These are phyloP conservation scores for Myiotriccus ornatus DNA, from an alignment of 2,797 vertebrate species.

Conservation along the genomic window DNA sequence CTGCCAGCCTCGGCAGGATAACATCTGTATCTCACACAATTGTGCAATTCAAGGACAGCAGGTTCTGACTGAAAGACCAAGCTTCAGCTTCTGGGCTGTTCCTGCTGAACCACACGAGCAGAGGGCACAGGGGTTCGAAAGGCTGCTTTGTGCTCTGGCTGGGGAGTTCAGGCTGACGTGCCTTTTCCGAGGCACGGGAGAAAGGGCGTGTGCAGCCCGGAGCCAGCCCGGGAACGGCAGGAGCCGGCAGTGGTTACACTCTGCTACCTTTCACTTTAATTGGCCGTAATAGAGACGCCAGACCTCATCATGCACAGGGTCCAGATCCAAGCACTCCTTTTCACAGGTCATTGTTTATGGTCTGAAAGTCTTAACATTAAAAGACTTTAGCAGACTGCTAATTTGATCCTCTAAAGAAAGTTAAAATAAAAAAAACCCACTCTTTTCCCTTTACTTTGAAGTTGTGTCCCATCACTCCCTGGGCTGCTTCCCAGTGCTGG, in stretches of 20 bases:
- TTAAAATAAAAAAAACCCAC: not conserved
- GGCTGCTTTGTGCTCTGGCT: conserved; percentile 8
- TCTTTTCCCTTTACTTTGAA: conserved; percentile 2
- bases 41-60: not conserved
- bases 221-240: conserved; percentile 1
- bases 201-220: not conserved
- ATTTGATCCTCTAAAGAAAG: conserved; percentile 8
- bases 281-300: conserved; percentile 48
- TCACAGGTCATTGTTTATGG: conserved; percentile 31
- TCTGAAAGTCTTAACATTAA: conserved; percentile 46
- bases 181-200: not conserved
- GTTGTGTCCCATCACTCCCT: not conserved
- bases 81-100: not conserved
- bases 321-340: conserved; percentile 28
- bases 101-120: not conserved
- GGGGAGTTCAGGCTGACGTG: not conserved
- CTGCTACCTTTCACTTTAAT: conserved; percentile 64
- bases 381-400: conserved; percentile 18
- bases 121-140: conserved; percentile 3
- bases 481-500: not conserved
- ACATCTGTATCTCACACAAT: not conserved
- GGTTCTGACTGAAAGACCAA: not conserved
- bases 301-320: not conserved
- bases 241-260: conserved; percentile 28
- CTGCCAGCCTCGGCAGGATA: not conserved